Evolutionary conservation across 2,113 vertebrate genomes (phyloP).

Genomic region (Gallinago undulata): DNA sequence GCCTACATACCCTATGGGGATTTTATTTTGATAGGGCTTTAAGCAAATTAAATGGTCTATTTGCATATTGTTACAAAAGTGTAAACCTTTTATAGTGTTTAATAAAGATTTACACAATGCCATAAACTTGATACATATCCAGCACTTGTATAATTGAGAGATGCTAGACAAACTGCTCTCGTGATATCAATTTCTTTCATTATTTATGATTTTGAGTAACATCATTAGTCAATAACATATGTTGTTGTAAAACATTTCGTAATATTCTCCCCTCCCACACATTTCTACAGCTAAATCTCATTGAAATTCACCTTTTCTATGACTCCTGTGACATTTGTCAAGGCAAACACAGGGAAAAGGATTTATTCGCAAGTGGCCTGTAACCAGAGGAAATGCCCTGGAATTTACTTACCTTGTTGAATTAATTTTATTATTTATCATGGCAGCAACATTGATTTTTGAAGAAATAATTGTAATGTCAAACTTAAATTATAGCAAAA

Average conservation of each 20-base stretch:
- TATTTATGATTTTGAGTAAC: conserved; percentile 39
- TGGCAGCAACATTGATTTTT: not conserved
- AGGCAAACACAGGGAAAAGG: not conserved
- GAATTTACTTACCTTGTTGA: not conserved
- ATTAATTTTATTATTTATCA: not conserved
- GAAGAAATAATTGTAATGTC: not conserved
- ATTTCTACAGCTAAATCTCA: not conserved
- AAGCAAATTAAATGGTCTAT: conserved; percentile 55
- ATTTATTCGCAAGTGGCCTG: not conserved
- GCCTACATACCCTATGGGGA: not conserved
- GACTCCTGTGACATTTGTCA: not conserved
- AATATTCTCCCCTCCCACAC: not conserved
- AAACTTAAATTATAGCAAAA: not conserved
- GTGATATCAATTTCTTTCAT: conserved; percentile 2
- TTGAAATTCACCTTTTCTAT: not conserved
- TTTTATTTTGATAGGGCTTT: conserved; percentile 28
- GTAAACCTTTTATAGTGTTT: conserved; percentile 49
- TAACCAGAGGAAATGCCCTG: not conserved
- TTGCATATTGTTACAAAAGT: conserved; percentile 54
- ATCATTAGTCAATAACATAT: not conserved
- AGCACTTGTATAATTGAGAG: conserved; percentile 6
- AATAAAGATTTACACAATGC: conserved; percentile 42
- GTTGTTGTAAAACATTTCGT: conserved; percentile 10
- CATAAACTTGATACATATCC: conserved; percentile 36
- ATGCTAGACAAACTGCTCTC: conserved; percentile 10